Conservation (phyloP, 2,888 invertebrate species). For the Allygus modestus region DNA sequence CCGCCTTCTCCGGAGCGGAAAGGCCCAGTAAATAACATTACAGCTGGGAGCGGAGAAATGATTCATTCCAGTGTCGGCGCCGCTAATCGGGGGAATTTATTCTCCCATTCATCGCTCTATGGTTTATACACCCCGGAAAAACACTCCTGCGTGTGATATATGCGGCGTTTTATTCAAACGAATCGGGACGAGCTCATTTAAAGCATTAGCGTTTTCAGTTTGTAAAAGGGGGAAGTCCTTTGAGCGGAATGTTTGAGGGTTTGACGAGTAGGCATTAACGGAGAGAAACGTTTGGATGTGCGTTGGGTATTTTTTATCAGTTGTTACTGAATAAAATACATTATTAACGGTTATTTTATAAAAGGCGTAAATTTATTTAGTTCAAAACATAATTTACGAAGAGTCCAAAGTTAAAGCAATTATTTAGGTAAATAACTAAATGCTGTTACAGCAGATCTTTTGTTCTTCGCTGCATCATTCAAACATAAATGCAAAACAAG, state of each 20-base stretch:
- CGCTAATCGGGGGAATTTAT: conserved; percentile 39
- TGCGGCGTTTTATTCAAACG: conserved; percentile 20
- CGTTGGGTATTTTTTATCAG: not conserved
- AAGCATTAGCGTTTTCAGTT: not conserved
- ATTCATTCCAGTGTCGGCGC: conserved; percentile 20
- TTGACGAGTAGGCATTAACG: not conserved
- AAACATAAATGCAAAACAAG: no score
- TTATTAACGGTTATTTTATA: no score
- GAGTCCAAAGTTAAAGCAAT: no score
- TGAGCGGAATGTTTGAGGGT: not conserved
- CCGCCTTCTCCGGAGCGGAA: conserved; percentile 47
- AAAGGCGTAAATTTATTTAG: no score
- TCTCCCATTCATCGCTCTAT: conserved; percentile 41
- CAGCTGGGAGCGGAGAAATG: not conserved
- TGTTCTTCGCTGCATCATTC: no score
- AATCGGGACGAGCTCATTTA: conserved; percentile 9
- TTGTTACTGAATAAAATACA: no score
- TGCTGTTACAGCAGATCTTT: no score
- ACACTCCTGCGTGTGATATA: conserved; percentile 26
- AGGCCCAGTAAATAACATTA: conserved; percentile 34
- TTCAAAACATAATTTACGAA: no score
- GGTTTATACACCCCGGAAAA: conserved; percentile 25
- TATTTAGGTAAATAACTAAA: no score
- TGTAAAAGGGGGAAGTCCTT: not conserved
- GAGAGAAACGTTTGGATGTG: not conserved